Base-by-base conservation (phyloP, 92 coral and sea anemone genomes). In the Parazoanthus swiftii region DNA sequence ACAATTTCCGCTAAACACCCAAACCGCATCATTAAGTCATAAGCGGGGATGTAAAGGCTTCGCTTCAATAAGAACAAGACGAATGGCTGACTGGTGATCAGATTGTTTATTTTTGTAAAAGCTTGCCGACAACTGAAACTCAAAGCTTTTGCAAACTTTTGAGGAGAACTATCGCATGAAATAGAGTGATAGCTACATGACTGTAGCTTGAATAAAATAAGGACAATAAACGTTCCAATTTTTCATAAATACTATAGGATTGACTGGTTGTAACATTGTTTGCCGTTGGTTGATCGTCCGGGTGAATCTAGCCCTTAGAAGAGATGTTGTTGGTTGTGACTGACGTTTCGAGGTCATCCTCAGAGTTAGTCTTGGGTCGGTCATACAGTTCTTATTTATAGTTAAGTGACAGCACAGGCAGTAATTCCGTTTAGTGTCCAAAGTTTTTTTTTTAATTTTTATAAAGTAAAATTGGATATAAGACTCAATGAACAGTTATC, bases 1-100 rank as follows among this genome's bases (percentile, higher is more conserved):
- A 72, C n/a, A 71, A 71, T 70, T 72, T 84, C 79, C 68, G 87
- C 33, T 66, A 84, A 11, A 7, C 87, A 72, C 44, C 79, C 87
- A 46, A 84, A 84, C 46, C 65, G 79, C 71, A 70, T 84, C 54
- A 74, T 46, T 70, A 84, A 70, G 42, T 39, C 42, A 39, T 39
- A 39, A 39, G 44, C 50, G 43, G 67, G 79, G 29, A n/a, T 73
- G 63, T 68, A 42, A 84, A 72, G 37, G 14, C 87, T 43, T 26
- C 77, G 77, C 20, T 36, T 84, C 39, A 83, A 71, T 70, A 70
- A 48, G 79, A 71, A 48, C 0, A 84, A 51, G 46, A 44, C 58
- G 50, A 84, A 44, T 71, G 79, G 42, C 9, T 46, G 8, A 48
- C 79, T 23, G 87, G 15, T 71, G 3, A 39, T 39, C 42, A 39